Evolutionary conservation across 2,888 invertebrate genomes (phyloP), one percentile per base, ranked within the genome.

Genomic region (Caenorhabditis angaria): DNA sequence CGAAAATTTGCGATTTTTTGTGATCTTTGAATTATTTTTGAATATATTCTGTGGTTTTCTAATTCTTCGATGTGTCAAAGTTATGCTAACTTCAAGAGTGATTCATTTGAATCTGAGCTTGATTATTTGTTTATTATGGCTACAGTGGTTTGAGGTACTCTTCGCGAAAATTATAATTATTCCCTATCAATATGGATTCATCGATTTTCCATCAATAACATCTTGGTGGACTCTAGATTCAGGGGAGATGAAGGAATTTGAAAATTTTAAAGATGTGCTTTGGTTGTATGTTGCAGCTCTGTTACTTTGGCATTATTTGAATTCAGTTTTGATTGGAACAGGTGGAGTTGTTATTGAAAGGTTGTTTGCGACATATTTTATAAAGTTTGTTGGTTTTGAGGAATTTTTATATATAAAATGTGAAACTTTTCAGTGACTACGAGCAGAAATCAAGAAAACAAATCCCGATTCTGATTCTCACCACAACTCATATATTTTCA

Each of bases 181-280:
- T 5, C 54, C 54, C 28, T 54, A 54, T 29, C 54, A 54, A 24
- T 22, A n/a, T 29, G 27, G 54, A 27, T 54, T 54, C 27, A 2
- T 54, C n/a, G n/a, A n/a, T n/a, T n/a, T n/a, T n/a, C n/a, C n/a
- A n/a, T n/a, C n/a, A n/a, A n/a, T n/a, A n/a, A n/a, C n/a, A n/a
- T n/a, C n/a, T n/a, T n/a, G n/a, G n/a, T n/a, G n/a, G n/a, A n/a
- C n/a, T n/a, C n/a, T n/a, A n/a, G n/a, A n/a, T n/a, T n/a, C n/a
- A n/a, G n/a, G n/a, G n/a, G n/a, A n/a, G n/a, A n/a, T n/a, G n/a
- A n/a, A n/a, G n/a, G n/a, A n/a, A n/a, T n/a, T n/a, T n/a, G n/a
- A n/a, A n/a, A n/a, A n/a, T n/a, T n/a, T n/a, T n/a, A n/a, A n/a
- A n/a, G n/a, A n/a, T n/a, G n/a, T n/a, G n/a, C n/a, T n/a, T n/a